Evolutionary conservation across 2,797 vertebrate genomes (phyloP).

Genomic region (Hippoglossus hippoglossus): DNA sequence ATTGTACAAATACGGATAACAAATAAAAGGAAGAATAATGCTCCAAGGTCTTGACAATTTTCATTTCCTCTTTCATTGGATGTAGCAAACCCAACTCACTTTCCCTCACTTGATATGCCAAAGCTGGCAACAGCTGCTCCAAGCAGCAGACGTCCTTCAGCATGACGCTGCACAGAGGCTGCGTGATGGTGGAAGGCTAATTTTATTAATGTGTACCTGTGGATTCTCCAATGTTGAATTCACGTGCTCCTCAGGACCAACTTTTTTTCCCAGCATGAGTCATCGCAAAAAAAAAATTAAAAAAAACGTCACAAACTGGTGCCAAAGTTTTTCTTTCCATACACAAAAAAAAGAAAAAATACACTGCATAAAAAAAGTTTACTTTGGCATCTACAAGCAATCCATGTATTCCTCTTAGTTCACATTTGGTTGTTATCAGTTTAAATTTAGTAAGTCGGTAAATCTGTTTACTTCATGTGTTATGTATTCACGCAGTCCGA

Average conservation of each 20-base stretch:
- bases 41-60: slow-evolving; percentile 8
- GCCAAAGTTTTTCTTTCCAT: neutral
- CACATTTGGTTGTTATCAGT: neutral
- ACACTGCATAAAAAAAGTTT: neutral
- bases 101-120: slow-evolving; percentile 10
- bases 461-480: slow-evolving; percentile 12
- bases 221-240: slow-evolving; percentile 7
- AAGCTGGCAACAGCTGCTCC: slow-evolving; percentile 28
- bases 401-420: neutral
- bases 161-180: neutral
- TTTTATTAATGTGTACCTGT: slow-evolving; percentile 22
- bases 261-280: slow-evolving; percentile 2
- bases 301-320: neutral
- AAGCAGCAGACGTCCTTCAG: slow-evolving; percentile 5
- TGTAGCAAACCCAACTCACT: slow-evolving; percentile 5
- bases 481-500: slow-evolving; percentile 2
- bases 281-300: neutral
- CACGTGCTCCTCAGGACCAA: neutral
- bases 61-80: slow-evolving; percentile 8
- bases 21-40: slow-evolving; percentile 19
- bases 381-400: neutral
- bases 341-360: neutral
- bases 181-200: slow-evolving; percentile 15
- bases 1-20: slow-evolving; percentile 43
- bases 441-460: too few species aligned